These are phyloP conservation scores for Atherinomorus stipes DNA, from an alignment of 2,113 vertebrate species.

Conservation along the genomic window DNA sequence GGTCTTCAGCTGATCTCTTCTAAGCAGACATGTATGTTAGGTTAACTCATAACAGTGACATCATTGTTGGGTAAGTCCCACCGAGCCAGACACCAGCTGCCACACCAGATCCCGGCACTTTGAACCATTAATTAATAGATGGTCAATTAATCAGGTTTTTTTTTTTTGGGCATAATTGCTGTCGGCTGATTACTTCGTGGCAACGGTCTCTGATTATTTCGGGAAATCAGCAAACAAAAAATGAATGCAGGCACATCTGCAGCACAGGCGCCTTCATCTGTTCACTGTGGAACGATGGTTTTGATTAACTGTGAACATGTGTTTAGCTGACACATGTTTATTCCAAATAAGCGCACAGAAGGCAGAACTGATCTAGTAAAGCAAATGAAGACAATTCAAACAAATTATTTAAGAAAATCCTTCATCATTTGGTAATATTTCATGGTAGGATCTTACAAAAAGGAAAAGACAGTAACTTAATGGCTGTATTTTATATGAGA, in stretches of 20 bases:
- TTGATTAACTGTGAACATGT: neutral
- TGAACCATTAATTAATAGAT: slow-evolving; percentile 5
- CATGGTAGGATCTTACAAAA: no score
- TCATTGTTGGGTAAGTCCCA: neutral
- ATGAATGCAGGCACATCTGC: slow-evolving; percentile 1
- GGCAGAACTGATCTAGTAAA: neutral
- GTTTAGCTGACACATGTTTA: neutral
- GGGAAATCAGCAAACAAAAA: neutral
- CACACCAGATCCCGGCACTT: neutral
- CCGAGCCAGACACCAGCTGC: neutral
- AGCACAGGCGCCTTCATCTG: no score
- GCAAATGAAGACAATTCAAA: neutral
- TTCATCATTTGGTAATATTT: neutral
- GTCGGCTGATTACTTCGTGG: neutral
- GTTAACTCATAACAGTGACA: neutral
- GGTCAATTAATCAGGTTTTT: neutral
- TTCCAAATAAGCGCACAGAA: neutral
- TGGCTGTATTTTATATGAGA: no score
- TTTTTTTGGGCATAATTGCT: neutral
- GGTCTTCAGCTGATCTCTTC: no score
- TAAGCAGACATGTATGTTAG: neutral
- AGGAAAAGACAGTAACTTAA: no score
- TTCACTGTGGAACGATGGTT: neutral
- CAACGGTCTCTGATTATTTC: neutral
- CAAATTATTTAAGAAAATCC: neutral